Percentiles rank a stretch among this genome's conserved stretches.
These are phyloP conservation scores for Eurypyga helias DNA, from an alignment of 2,113 vertebrate genomes.

Conservation along the genomic window DNA sequence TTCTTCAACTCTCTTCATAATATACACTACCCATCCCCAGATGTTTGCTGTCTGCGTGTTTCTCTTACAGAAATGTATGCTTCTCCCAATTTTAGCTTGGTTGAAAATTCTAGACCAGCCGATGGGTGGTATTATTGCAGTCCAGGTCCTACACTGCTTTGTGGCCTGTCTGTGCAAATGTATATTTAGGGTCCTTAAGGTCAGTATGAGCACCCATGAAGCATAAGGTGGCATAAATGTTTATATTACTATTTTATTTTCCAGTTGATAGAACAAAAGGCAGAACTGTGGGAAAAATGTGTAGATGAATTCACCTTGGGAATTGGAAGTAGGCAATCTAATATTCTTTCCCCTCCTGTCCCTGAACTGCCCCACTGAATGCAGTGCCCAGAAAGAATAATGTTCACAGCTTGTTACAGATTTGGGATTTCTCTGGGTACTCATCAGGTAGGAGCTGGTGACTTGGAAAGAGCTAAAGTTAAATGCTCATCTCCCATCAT, in stretches of 20 bases:
- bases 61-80: neutral
- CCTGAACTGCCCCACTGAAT: neutral
- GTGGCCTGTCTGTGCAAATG: neutral
- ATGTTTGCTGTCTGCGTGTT: neutral
- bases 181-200: neutral
- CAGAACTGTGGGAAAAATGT: neutral
- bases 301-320: neutral
- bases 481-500: neutral
- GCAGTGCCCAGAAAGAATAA: neutral
- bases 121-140: neutral
- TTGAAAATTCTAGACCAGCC: neutral
- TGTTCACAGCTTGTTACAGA: neutral
- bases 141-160: neutral
- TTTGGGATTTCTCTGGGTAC: neutral
- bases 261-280: neutral
- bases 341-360: neutral
- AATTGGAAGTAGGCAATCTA: neutral
- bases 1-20: constrained; percentile 30
- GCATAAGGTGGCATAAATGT: neutral
- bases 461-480: neutral
- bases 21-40: neutral
- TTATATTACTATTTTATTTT: neutral
- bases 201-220: neutral
- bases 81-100: neutral
- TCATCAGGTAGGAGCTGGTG: neutral